These are phyloP conservation scores for Pristionchus entomophagus DNA, from an alignment of 2,888 invertebrate species.

Conservation along the genomic window DNA sequence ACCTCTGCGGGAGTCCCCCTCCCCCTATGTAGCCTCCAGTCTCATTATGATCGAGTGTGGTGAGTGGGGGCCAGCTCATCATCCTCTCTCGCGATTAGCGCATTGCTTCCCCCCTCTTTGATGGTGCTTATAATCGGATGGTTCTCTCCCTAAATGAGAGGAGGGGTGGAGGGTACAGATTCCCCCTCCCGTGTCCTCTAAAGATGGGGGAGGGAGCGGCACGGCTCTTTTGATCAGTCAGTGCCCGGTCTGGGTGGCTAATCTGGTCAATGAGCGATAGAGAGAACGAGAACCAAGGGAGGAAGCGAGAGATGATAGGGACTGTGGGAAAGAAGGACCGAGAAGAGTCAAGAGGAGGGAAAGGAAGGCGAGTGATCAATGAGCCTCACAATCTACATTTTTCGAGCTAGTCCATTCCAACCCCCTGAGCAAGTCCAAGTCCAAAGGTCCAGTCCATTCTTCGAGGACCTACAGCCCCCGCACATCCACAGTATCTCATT, in stretches of 20 bases:
- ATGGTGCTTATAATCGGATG: background rate
- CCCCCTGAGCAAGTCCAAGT: background rate
- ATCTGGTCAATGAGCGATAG: slow-evolving; percentile 13
- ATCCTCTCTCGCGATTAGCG: background rate
- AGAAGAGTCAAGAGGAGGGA: too few species aligned
- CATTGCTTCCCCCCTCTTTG: background rate
- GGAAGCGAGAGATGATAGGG: background rate
- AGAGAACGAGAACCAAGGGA: too few species aligned
- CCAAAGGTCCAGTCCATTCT: background rate
- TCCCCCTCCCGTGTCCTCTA: background rate
- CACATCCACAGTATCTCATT: slow-evolving; percentile 15
- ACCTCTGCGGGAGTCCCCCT: background rate
- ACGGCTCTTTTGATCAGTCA: slow-evolving; percentile 1
- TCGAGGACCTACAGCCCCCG: background rate
- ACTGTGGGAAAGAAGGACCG: background rate
- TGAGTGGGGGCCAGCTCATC: background rate
- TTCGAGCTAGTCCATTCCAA: background rate
- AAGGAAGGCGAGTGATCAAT: background rate
- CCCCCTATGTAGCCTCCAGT: background rate
- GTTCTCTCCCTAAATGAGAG: background rate
- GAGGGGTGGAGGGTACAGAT: background rate
- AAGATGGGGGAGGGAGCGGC: background rate
- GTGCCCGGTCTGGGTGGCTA: background rate
- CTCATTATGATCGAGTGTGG: background rate
- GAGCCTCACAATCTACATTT: background rate